Evolutionary conservation across 2,113 vertebrate genomes (phyloP).

Genomic region (Cavia aperea): DNA sequence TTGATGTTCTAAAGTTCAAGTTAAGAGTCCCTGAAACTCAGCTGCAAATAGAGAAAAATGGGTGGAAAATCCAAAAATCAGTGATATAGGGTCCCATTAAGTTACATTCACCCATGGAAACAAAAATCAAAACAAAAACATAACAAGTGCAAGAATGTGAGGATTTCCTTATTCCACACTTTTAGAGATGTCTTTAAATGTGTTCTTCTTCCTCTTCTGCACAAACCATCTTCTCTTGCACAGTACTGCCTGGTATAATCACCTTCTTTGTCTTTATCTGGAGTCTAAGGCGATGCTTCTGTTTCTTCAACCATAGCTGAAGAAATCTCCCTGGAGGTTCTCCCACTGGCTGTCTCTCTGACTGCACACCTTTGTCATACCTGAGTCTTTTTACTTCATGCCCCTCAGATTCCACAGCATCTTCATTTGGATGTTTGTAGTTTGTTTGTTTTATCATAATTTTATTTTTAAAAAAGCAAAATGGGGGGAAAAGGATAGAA

Average conservation of each 20-base stretch:
- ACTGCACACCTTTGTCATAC: slow-evolving; percentile 85
- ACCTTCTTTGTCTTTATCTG: too few relatives aligned
- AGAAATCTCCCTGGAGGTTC: slow-evolving; percentile 74
- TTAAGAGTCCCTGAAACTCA: too few relatives aligned
- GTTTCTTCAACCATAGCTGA: slow-evolving; percentile 79
- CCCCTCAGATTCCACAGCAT: slow-evolving; percentile 86
- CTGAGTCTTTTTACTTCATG: slow-evolving; percentile 95
- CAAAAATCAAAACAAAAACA: background rate
- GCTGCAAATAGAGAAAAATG: too few relatives aligned
- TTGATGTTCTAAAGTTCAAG: too few relatives aligned
- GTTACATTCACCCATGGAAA: background rate
- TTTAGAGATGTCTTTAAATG: slow-evolving; percentile 55
- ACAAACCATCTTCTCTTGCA: slow-evolving; percentile 78
- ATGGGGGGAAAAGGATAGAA: too few relatives aligned
- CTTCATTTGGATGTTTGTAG: slow-evolving; percentile 72
- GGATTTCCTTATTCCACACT: slow-evolving; percentile 49
- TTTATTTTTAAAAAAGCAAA: too few relatives aligned
- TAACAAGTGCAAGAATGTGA: slow-evolving; percentile 36
- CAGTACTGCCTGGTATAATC: slow-evolving; percentile 48
- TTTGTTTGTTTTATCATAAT: too few relatives aligned
- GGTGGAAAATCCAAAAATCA: too few relatives aligned
- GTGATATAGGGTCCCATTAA: too few relatives aligned
- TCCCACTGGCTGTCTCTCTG: slow-evolving; percentile 74
- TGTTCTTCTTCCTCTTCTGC: slow-evolving; percentile 62
- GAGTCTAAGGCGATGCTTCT: slow-evolving; percentile 58